These are phyloP conservation scores for Lamellibrachia columna DNA, from an alignment of 2,888 invertebrate genomes.

Conservation along the genomic window DNA sequence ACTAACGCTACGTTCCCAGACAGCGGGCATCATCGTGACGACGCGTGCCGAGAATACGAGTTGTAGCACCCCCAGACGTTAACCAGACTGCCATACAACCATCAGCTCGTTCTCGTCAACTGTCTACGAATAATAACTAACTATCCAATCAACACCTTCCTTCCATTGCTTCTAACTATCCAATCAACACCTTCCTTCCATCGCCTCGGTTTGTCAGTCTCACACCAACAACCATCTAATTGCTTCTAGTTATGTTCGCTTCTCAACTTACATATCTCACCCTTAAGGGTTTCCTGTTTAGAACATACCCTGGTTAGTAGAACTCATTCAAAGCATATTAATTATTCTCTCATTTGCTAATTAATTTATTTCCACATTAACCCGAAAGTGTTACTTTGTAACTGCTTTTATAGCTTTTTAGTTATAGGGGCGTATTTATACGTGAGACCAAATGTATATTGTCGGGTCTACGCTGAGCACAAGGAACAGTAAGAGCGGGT, in stretches of 20 bases:
- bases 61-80: background rate
- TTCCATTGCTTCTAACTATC: background rate
- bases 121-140: background rate
- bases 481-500: background rate
- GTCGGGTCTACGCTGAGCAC: background rate
- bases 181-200: slow-evolving; percentile 9
- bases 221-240: background rate
- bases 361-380: background rate
- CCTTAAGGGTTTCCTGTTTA: background rate
- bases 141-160: slow-evolving; percentile 9
- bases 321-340: background rate
- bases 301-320: background rate
- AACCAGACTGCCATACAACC: background rate
- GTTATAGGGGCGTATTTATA: background rate
- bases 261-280: slow-evolving; percentile 11
- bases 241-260: background rate
- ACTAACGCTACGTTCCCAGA: background rate
- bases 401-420: no score
- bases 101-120: background rate
- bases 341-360: background rate
- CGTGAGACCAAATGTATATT: background rate
- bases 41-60: background rate
- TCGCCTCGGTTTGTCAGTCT: background rate
- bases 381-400: no score
- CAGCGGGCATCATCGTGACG: background rate